Evolutionary conservation across 2,797 vertebrate genomes (phyloP).

Genomic region (Fistularia tabacaria): DNA sequence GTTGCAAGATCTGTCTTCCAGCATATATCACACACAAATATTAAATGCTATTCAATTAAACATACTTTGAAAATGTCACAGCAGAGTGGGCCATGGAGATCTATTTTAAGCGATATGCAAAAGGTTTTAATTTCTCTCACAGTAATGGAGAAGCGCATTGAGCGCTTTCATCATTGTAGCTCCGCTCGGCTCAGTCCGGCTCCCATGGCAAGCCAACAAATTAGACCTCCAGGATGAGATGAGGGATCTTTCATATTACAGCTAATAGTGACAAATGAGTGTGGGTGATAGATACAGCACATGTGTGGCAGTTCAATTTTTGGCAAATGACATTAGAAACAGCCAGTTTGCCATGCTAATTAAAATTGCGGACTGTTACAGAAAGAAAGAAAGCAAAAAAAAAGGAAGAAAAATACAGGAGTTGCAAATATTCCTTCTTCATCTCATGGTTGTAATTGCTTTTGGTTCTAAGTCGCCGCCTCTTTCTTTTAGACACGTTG

Average conservation of each 20-base stretch:
- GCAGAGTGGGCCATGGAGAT: conserved; percentile 41
- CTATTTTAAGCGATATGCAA: conserved; percentile 33
- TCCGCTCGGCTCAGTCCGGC: conserved; percentile 38
- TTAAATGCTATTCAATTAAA: conserved; percentile 44
- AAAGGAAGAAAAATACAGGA: no score
- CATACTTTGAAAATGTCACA: conserved; percentile 28
- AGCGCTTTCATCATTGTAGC: conserved; percentile 56
- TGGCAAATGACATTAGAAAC: conserved; percentile 49
- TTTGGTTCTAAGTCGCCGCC: conserved; percentile 65
- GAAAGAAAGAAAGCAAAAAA: no score
- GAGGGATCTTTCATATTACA: conserved; percentile 65
- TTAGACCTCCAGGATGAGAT: conserved; percentile 64
- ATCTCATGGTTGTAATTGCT: conserved; percentile 72
- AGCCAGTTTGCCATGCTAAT: neutral
- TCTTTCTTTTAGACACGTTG: conserved; percentile 65
- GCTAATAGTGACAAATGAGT: conserved; percentile 73
- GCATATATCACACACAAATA: conserved; percentile 20
- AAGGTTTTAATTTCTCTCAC: conserved; percentile 61
- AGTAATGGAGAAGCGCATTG: conserved; percentile 39
- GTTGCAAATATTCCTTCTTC: conserved; percentile 29
- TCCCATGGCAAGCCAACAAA: conserved; percentile 66
- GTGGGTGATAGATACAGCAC: conserved; percentile 46
- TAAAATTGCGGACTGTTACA: no score
- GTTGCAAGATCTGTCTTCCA: neutral
- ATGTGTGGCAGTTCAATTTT: conserved; percentile 51